These are phyloP conservation scores for Stichodactyla mertensii DNA, from an alignment of 64 coral and sea anemone genomes.

Conservation along the genomic window DNA sequence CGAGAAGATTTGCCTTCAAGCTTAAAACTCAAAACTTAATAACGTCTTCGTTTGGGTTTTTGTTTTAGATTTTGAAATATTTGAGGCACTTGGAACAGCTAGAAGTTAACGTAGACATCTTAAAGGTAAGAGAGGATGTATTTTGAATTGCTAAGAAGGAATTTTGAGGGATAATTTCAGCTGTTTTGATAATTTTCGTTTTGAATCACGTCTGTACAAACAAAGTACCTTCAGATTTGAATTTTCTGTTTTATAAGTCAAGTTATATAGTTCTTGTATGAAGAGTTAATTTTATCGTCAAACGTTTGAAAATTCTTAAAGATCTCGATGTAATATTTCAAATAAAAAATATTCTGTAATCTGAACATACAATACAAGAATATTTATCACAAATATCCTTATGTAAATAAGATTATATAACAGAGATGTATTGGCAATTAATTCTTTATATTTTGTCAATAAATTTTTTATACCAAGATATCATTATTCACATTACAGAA, in stretches of 20 bases:
- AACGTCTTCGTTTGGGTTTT: not conserved
- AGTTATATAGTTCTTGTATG: too few species aligned
- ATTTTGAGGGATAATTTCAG: not conserved
- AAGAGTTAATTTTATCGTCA: too few species aligned
- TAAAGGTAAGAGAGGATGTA: conserved; percentile 56
- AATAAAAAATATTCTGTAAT: not conserved
- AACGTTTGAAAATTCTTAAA: not conserved
- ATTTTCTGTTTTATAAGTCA: too few species aligned
- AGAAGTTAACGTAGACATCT: conserved; percentile 60
- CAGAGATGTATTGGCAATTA: not conserved
- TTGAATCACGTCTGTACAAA: not conserved
- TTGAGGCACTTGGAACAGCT: conserved; percentile 73
- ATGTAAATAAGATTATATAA: not conserved
- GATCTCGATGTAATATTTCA: not conserved
- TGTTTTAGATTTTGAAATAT: conserved; percentile 80
- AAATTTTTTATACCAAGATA: not conserved
- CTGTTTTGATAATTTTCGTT: not conserved
- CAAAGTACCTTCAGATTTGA: not conserved
- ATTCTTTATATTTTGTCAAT: not conserved
- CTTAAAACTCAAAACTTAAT: not conserved
- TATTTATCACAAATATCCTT: not conserved
- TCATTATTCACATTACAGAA: conserved; percentile 13
- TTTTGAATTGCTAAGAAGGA: not conserved
- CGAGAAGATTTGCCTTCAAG: not conserved
- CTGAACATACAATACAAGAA: not conserved